Evolutionary conservation across 1,140 invertebrate genomes (phyloP), one percentile per base, ranked within the genome.

Genomic region (Zaprionus camerounensis): DNA sequence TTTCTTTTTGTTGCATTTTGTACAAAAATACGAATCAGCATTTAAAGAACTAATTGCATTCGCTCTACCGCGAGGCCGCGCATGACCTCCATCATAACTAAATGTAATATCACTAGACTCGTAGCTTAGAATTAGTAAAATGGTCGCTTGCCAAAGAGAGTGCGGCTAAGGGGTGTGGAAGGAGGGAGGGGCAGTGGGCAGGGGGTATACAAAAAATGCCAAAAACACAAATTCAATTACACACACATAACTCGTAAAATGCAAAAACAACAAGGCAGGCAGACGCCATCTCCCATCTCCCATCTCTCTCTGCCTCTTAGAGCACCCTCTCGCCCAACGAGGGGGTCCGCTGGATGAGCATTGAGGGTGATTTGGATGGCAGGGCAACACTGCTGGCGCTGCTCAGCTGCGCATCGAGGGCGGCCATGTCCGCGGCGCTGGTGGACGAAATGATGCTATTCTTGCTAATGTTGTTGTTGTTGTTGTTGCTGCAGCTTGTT

Each of bases 61-160:
- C 62, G 66, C 67, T 59, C 61, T 64, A 78, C 46, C 13, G n/a
- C 41, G 55, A 34, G 66, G 55, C 26, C 41, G 28, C 22, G 31
- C n/a, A 5, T 15, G 34, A 53, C 58, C 51, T 62, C 75, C 59
- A 17, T 70, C 82, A 71, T 82, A 91, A 91, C 81, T 91, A 91
- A 91, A 91, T 71, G 75, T 91, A 91, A 91, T 91, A 91, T 91
- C 88, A 91, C 88, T 91, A 91, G 88, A 91, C 76, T 88, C 77
- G 74, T 87, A 88, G 83, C 83, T 87, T 87, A 87, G 76, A 81
- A 75, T 81, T 81, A 84, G 68, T 88, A 78, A 73, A 85, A 75
- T 46, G 44, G 24, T 62, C 31, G 68, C 34, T 58, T 68, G 44
- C 69, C 65, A 59, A 70, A 68, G 20, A 59, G 20, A 24, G 3